Base-by-base conservation (phyloP, 2,797 vertebrate species). In the Xenops minutus region DNA sequence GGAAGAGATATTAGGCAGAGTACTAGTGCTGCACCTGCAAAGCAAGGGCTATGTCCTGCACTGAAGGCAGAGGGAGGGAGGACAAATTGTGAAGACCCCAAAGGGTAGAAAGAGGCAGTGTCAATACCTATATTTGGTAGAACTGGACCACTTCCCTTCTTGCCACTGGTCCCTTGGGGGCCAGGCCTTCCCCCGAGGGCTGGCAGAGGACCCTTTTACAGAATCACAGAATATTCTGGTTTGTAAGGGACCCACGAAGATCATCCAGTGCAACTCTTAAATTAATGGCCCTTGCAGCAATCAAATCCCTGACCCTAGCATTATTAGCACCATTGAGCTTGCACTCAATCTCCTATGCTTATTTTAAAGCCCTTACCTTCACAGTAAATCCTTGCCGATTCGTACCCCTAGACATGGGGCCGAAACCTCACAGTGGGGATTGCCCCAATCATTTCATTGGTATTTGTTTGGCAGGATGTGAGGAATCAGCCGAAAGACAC, bases 331-430 rank as follows among this genome's bases (percentile, higher is more conserved):
- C 23, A 34, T 18, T 18, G 41, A 64, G 41, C 30, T 64, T n/a
- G 62, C 27, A 3, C 46, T 63, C 26, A n/a, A 27, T 29, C 13
- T 37, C 37, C 34, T 22, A 4, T 0, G 0, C 29, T 72, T 20
- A 14, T 36, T 75, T 74, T 32, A 32, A 81, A 72, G 46, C 23
- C 24, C 17, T 54, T 72, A 34, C 58, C 69, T 64, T 54, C 18
- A 49, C 0, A 2, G 41, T 26, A 48, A 48, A 36, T 49, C 46
- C 49, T 56, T 78, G 69, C 16, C 4, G 30, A 72, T 37, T 81
- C n/a, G 27, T 56, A 46, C 20, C 54, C 13, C 34, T 24, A 64
- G 17, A 83, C 69, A 68, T 16, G 23, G 54, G 51, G 36, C 19
- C 27, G 36, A 76, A 96, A 87, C 37, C 64, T 77, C 73, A 55